phyloP scores from a whole-genome alignment of 2,797 vertebrate species.

The Arrhamphus sclerolepis region DNA sequence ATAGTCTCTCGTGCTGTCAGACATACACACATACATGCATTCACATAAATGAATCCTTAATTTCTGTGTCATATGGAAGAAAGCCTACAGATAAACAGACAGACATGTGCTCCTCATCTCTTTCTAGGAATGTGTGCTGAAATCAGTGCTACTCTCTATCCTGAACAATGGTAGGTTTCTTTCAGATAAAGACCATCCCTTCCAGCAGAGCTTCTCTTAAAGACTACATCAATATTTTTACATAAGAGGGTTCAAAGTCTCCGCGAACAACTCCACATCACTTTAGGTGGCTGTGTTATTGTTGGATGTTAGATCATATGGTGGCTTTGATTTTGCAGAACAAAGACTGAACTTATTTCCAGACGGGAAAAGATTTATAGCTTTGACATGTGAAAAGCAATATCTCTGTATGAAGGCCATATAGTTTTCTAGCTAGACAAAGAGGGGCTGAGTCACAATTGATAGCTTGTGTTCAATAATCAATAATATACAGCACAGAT shows the following conservation, averaged over 20 bases:
- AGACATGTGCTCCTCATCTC: constrained; percentile 24
- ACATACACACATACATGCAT: constrained; percentile 21
- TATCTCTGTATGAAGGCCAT: not conserved
- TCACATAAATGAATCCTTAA: constrained; percentile 14
- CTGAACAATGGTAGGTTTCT: constrained; percentile 6
- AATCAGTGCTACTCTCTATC: constrained; percentile 21
- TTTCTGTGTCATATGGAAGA: constrained; percentile 4
- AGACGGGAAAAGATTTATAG: constrained; percentile 19
- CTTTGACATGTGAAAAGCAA: constrained; percentile 1
- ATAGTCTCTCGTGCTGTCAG: constrained; percentile 35
- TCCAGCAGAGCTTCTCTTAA: constrained; percentile 46
- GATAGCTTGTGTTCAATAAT: too few species aligned
- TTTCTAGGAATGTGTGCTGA: constrained; percentile 35
- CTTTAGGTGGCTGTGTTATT: constrained; percentile 56
- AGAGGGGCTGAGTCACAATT: too few species aligned
- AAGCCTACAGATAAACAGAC: constrained; percentile 9
- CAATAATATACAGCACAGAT: too few species aligned
- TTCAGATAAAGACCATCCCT: not conserved
- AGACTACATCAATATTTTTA: constrained; percentile 65
- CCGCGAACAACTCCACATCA: constrained; percentile 21
- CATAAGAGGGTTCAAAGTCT: constrained; percentile 29
- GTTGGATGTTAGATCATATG: constrained; percentile 44
- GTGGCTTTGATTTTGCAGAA: constrained; percentile 52
- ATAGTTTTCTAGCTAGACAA: too few species aligned
- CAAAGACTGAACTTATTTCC: constrained; percentile 44